Evolutionary conservation across 2,113 vertebrate species (phyloP).

Genomic region (Fukomys damarensis): DNA sequence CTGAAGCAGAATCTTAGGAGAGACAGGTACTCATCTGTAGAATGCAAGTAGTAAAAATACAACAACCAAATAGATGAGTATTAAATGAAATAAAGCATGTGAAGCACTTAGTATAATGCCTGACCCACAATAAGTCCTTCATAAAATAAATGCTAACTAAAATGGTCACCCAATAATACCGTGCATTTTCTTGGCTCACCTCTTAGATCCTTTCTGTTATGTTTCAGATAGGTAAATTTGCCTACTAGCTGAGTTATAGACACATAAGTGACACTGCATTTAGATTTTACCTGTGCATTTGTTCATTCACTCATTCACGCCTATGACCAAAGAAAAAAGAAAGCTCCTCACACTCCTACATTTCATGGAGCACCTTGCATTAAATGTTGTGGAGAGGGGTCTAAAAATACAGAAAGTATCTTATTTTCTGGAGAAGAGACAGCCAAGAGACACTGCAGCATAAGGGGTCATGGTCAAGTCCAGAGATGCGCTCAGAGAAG

Average conservation of each 20-base stretch:
- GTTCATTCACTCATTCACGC: neutral
- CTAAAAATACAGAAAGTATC: neutral
- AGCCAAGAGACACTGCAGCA: neutral
- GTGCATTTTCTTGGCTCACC: neutral
- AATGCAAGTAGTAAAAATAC: neutral
- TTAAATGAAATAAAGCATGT: neutral
- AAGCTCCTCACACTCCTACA: neutral
- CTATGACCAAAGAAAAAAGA: neutral
- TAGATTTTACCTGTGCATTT: conserved; percentile 14
- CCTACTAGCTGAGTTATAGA: neutral
- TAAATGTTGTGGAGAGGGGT: neutral
- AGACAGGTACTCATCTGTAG: neutral
- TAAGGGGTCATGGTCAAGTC: neutral
- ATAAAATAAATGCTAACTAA: neutral
- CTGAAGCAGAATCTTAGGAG: neutral
- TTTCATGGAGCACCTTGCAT: neutral
- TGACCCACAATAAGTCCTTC: neutral
- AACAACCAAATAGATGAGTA: neutral
- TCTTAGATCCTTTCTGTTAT: neutral
- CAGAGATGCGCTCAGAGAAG: no score
- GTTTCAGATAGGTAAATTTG: neutral
- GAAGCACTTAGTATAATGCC: neutral
- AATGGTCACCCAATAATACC: neutral
- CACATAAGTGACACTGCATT: neutral
- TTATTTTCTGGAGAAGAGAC: neutral